These are phyloP conservation scores for Biston stratarius DNA, from an alignment of 2,888 invertebrate species.

Conservation along the genomic window DNA sequence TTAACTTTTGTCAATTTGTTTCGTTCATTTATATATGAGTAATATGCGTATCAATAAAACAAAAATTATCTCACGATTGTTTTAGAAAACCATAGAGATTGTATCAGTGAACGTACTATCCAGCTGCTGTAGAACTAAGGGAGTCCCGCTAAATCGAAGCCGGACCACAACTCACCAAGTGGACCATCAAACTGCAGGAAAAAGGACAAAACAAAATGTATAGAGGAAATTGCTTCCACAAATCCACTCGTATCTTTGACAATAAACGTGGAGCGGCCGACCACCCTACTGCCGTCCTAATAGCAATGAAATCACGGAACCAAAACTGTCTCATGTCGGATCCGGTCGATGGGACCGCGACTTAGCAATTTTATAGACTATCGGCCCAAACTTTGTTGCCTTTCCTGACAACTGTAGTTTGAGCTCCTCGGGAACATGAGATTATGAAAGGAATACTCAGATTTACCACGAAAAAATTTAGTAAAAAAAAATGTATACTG, in stretches of 20 bases:
- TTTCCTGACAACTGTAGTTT: constrained; percentile 36
- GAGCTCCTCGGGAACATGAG: neutral
- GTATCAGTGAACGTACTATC: constrained; percentile 16
- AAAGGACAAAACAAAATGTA: constrained; percentile 87
- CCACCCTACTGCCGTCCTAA: constrained; percentile 69
- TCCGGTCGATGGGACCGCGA: constrained; percentile 63
- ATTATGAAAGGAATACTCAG: no score
- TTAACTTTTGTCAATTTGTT: no score
- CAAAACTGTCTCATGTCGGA: constrained; percentile 81
- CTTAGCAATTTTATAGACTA: constrained; percentile 70
- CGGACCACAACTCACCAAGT: constrained; percentile 80
- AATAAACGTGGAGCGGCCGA: constrained; percentile 83
- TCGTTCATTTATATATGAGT: no score
- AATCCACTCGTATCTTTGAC: constrained; percentile 86
- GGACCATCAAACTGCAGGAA: constrained; percentile 85
- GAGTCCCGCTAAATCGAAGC: constrained; percentile 81
- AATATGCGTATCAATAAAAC: neutral
- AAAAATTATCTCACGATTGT: neutral
- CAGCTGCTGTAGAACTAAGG: constrained; percentile 47
- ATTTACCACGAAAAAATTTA: neutral
- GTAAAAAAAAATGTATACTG: no score
- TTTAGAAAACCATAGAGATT: no score
- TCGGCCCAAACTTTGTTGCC: constrained; percentile 53
- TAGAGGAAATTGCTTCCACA: constrained; percentile 87
- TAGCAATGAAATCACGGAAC: constrained; percentile 86